Evolutionary conservation across 2,113 vertebrate genomes (phyloP).

Genomic region (Ardeotis arabs): DNA sequence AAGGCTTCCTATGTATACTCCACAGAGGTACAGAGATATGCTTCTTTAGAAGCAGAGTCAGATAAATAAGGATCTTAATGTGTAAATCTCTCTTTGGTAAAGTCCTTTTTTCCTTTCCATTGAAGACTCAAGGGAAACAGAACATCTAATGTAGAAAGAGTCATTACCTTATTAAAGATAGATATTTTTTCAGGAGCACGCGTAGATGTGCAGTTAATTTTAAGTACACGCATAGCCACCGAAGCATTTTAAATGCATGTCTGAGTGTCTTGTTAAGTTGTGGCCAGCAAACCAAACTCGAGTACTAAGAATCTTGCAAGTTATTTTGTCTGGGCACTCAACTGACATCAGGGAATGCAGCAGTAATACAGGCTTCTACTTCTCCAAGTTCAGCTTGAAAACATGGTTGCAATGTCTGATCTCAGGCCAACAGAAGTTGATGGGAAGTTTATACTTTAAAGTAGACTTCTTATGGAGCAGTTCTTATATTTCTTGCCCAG

Average conservation of each 20-base stretch:
- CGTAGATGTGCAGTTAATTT: background rate
- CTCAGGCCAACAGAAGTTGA: conserved; percentile 16
- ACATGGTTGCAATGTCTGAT: background rate
- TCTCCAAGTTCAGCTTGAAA: background rate
- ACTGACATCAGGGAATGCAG: background rate
- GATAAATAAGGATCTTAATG: background rate
- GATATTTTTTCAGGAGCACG: background rate
- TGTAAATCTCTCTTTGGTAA: background rate
- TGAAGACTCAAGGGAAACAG: background rate
- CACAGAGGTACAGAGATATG: background rate
- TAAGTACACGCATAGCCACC: accelerated
- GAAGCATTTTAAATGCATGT: background rate
- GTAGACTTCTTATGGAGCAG: background rate
- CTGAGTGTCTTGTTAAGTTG: background rate
- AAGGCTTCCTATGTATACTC: background rate
- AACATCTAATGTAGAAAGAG: background rate
- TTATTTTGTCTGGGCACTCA: background rate
- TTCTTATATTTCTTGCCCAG: background rate
- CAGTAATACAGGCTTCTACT: background rate
- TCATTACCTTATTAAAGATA: conserved; percentile 15
- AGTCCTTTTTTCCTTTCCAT: background rate
- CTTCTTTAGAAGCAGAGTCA: background rate
- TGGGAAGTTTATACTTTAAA: conserved; percentile 18
- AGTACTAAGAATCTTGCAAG: background rate
- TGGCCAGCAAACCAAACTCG: background rate